A percentile compares a stretch with the other conserved stretches of the same genome.
Evolutionary conservation across 2,888 invertebrate species (phyloP).

Genomic region (Dilophus febrilis): DNA sequence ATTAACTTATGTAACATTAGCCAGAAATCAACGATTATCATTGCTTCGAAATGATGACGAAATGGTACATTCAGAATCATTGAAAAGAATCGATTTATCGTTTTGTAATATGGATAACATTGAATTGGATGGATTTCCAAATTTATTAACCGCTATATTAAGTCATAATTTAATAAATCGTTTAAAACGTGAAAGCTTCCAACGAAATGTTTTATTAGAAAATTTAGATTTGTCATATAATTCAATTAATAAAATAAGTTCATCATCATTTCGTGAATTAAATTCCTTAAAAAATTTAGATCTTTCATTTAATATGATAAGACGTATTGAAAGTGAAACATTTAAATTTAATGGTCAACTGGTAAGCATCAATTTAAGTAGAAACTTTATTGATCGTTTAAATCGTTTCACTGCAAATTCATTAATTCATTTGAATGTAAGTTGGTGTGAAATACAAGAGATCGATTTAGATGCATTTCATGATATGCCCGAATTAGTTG

Average conservation of each 20-base stretch:
- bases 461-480: constrained; percentile 39
- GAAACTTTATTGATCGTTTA: constrained; percentile 43
- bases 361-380: constrained; percentile 41
- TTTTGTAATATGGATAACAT: constrained; percentile 42
- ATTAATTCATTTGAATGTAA: constrained; percentile 40
- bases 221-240: constrained; percentile 49
- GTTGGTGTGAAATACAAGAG: constrained; percentile 44
- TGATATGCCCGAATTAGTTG: constrained; percentile 39
- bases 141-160: constrained; percentile 38
- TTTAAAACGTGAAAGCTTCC: constrained; percentile 40
- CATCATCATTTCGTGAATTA: constrained; percentile 42
- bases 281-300: constrained; percentile 41
- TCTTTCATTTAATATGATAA: constrained; percentile 52
- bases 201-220: constrained; percentile 40
- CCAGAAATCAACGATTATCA: constrained; percentile 40
- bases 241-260: constrained; percentile 40
- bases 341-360: constrained; percentile 43
- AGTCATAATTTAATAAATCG: constrained; percentile 45
- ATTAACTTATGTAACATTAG: constrained; percentile 41
- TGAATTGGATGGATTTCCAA: constrained; percentile 43
- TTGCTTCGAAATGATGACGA: constrained; percentile 20
- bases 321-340: constrained; percentile 37
- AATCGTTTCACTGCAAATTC: constrained; percentile 40
- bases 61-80: constrained; percentile 33
- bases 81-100: constrained; percentile 40